phyloP scores from a whole-genome alignment of 1,140 invertebrate genomes.

The Pseudomyrmex concolor region DNA sequence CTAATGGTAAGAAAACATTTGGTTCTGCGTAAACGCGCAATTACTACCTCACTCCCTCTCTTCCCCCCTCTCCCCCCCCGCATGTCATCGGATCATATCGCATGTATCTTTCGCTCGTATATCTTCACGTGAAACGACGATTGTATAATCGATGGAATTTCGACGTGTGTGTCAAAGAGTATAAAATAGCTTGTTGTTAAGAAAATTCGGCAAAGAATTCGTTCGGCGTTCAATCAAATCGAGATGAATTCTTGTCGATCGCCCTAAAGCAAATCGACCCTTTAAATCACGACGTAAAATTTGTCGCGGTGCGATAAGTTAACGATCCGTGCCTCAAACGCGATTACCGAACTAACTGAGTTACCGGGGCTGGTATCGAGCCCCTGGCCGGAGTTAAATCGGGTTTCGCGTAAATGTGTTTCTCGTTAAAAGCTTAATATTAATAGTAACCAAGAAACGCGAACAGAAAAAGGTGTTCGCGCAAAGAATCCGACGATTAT shows the following conservation, averaged over 20 bases:
- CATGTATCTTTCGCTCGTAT: background rate
- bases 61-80: background rate
- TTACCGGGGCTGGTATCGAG: conserved; percentile 74
- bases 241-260: conserved; percentile 59
- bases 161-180: background rate
- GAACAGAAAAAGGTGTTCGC: conserved; percentile 2
- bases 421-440: conserved; percentile 76
- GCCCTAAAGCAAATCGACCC: conserved; percentile 51
- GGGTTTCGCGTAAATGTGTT: conserved; percentile 72
- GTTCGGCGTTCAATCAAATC: background rate
- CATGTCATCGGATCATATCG: conserved; percentile 23
- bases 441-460: conserved; percentile 63
- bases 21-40: background rate
- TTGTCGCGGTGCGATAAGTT: conserved; percentile 76
- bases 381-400: conserved; percentile 73
- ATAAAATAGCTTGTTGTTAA: background rate
- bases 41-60: conserved; percentile 25
- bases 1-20: conserved; percentile 72
- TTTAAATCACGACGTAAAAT: conserved; percentile 75
- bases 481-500: background rate
- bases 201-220: background rate
- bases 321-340: conserved; percentile 77
- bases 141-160: background rate
- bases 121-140: background rate
- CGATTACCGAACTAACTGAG: conserved; percentile 74